These are phyloP conservation scores for Tortricodes alternella DNA, from an alignment of 2,888 invertebrate species.

Conservation along the genomic window DNA sequence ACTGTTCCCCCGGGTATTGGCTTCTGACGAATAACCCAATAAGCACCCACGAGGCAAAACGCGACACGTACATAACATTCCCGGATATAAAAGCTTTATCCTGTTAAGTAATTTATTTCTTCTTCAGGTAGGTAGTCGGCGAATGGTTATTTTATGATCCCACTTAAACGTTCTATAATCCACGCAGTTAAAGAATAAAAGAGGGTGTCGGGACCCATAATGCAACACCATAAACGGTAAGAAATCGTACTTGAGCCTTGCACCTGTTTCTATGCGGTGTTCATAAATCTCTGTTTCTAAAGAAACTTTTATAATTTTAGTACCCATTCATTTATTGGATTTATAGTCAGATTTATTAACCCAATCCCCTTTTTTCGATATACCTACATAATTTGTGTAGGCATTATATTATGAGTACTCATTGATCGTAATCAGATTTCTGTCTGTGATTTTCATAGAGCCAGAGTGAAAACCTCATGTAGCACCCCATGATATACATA, in stretches of 20 bases:
- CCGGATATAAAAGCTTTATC: slow-evolving; percentile 79
- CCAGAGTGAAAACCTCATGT: slow-evolving; percentile 3
- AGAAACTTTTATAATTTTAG: slow-evolving; percentile 44
- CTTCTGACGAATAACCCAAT: slow-evolving; percentile 79
- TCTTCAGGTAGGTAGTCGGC: slow-evolving; percentile 75
- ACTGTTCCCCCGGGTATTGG: slow-evolving; percentile 74
- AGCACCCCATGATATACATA: not conserved
- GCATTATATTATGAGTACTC: no score
- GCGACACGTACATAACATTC: slow-evolving; percentile 80
- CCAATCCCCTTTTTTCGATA: slow-evolving; percentile 6
- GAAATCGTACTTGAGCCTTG: slow-evolving; percentile 60
- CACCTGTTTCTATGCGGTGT: slow-evolving; percentile 63
- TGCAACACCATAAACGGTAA: slow-evolving; percentile 66
- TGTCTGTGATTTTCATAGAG: not conserved
- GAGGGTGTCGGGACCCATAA: slow-evolving; percentile 70
- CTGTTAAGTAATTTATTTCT: slow-evolving; percentile 81
- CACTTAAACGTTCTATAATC: slow-evolving; percentile 80
- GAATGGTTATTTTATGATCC: slow-evolving; percentile 75
- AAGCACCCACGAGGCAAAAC: slow-evolving; percentile 78
- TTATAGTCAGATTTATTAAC: slow-evolving; percentile 22
- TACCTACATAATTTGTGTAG: no score
- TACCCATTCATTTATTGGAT: slow-evolving; percentile 40
- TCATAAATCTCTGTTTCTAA: slow-evolving; percentile 65
- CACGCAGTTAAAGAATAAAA: slow-evolving; percentile 70
- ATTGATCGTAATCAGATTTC: slow-evolving; percentile 3